Evolutionary conservation across 2,113 vertebrate species (phyloP).

Genomic region (Labeo catla): DNA sequence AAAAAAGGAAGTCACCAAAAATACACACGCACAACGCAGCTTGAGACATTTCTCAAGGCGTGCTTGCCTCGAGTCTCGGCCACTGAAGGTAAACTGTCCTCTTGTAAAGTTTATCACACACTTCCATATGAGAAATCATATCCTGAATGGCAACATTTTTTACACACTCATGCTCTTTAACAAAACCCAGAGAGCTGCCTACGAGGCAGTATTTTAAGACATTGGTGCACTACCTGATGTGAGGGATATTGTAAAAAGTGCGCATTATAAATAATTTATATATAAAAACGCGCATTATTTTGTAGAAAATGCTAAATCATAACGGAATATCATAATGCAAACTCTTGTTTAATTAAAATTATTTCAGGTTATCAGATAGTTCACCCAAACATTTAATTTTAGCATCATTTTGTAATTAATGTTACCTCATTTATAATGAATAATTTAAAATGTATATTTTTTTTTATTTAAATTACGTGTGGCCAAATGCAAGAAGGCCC

Average conservation of each 20-base stretch:
- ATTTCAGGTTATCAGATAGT: too few relatives aligned
- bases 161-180: slow-evolving; percentile 22
- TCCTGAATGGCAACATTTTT: slow-evolving; percentile 17
- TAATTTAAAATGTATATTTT: too few relatives aligned
- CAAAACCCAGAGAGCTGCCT: background rate
- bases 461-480: too few relatives aligned
- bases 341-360: too few relatives aligned
- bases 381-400: too few relatives aligned
- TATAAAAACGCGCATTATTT: too few relatives aligned
- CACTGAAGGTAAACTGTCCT: background rate
- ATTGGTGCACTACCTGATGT: background rate
- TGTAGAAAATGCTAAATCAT: background rate
- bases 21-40: slow-evolving; percentile 39
- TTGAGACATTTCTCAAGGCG: background rate
- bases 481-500: too few relatives aligned
- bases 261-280: too few relatives aligned
- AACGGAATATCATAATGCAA: too few relatives aligned
- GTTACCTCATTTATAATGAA: too few relatives aligned
- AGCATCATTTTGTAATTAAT: too few relatives aligned
- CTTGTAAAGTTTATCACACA: slow-evolving; percentile 24
- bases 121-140: background rate
- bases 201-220: background rate
- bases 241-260: background rate
- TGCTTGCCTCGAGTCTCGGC: background rate
- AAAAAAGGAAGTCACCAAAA: slow-evolving; percentile 46